Percentiles rank a stretch among this genome's conserved stretches.
Conservation (phyloP, 1,140 invertebrate genomes). For the Solenopsis invicta region DNA sequence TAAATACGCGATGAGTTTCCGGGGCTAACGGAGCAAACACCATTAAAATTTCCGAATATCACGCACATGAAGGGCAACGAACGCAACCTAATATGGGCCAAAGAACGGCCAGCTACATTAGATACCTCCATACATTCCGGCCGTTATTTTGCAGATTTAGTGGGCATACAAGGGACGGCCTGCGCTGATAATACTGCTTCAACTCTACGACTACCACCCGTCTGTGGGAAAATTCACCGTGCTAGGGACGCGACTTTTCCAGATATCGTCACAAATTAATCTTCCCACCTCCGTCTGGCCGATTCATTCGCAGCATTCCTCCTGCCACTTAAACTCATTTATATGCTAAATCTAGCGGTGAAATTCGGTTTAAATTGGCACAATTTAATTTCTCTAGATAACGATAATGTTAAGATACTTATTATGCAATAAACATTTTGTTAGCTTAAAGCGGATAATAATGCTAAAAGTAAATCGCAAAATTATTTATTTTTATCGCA, state of each 20-base stretch:
- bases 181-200: slow-evolving; percentile 86
- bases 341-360: slow-evolving; percentile 8
- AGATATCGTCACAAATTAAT: slow-evolving; percentile 78
- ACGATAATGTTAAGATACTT: background rate
- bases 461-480: background rate
- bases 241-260: slow-evolving; percentile 72
- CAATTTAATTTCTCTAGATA: background rate
- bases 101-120: slow-evolving; percentile 57
- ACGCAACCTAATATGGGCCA: slow-evolving; percentile 67
- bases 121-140: slow-evolving; percentile 59
- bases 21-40: slow-evolving; percentile 75
- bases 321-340: slow-evolving; percentile 33
- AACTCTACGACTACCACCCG: slow-evolving; percentile 67
- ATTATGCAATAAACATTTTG: background rate
- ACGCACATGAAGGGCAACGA: slow-evolving; percentile 65
- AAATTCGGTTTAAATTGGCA: slow-evolving; percentile 18
- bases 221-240: slow-evolving; percentile 12
- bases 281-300: slow-evolving; percentile 42
- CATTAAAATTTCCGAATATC: slow-evolving; percentile 79
- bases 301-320: slow-evolving; percentile 44
- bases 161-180: slow-evolving; percentile 85
- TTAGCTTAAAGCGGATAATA: background rate
- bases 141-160: slow-evolving; percentile 85
- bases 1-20: slow-evolving; percentile 25
- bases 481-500: background rate